phyloP scores from a whole-genome alignment of 2,797 vertebrate genomes.

The Microhierax caerulescens region DNA sequence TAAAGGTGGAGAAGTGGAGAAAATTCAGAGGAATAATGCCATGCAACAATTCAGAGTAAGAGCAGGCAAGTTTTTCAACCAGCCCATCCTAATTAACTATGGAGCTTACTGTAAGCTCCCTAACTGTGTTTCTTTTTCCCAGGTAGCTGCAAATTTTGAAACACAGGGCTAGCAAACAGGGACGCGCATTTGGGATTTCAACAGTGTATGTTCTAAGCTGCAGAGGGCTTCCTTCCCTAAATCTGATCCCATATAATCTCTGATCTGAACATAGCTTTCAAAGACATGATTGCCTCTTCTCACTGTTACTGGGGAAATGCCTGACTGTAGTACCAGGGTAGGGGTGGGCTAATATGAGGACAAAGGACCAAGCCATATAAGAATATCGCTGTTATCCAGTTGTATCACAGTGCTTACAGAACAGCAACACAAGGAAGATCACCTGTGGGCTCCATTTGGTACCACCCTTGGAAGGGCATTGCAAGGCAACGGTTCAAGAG shows the following conservation, averaged over 20 bases:
- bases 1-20: background rate
- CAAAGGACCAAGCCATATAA: background rate
- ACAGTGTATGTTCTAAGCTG: background rate
- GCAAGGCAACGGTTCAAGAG: background rate
- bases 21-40: background rate
- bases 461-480: background rate
- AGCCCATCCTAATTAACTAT: background rate
- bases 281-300: background rate
- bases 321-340: background rate
- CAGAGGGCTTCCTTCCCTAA: background rate
- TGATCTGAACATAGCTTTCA: background rate
- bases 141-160: background rate
- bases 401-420: fast-evolving
- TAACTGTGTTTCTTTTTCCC: background rate
- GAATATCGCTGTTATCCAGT: background rate
- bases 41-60: background rate
- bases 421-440: fast-evolving
- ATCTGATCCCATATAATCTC: background rate
- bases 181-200: background rate
- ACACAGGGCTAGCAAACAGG: background rate
- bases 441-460: background rate
- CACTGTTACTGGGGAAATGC: background rate
- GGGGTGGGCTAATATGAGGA: background rate
- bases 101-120: background rate
- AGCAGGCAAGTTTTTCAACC: background rate